Base-by-base conservation (phyloP, 2,113 vertebrate species). In the Scomber colias region DNA sequence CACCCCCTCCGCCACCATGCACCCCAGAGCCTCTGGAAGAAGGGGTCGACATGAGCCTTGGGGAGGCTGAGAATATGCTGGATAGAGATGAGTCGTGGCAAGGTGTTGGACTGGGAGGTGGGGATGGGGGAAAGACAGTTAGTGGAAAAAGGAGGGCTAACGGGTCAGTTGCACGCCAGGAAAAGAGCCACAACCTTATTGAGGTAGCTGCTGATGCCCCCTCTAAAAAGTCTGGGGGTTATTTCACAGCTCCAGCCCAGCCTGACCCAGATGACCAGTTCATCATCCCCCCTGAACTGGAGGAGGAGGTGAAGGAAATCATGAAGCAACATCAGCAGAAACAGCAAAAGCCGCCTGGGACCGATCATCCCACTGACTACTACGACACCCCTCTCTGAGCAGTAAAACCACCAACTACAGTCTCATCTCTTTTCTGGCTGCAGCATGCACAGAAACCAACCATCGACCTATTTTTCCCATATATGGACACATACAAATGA, bases 321-420 rank as follows among this genome's bases (percentile, higher is more conserved):
- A 99, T 99, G 97, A 99, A 97, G 76, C 97, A 99, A 79, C 98
- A 99, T 89, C 97, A 98, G 90, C 97, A 97, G 27, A 97, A 97
- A 53, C 96, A 96, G 66, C 97, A 95, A 82, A 94, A 95, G 87
- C 96, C 94, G 11, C 89, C 94, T 30, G 95, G 94, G 0, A 81
- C 81, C 49, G 96, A 97, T 57, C 96, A 95, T 71, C 94, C 96
- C 71, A 92, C 95, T 5, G 97, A 98, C 90, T 96, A 93, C 92
- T 98, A 97, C 0, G 97, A 98, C 55, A 99, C 97, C 1, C 97
- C 97, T 9, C 97, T 99, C 90, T 99, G 96, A 98, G 90, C 59
- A 21, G 60, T 71, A 53, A 0, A 53, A 35, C 2, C 55, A 5
- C 64, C 72, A 55, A 9, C 79, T 54, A 53, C 84, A 82, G 78